Percentiles rank a stretch among this genome's conserved stretches.
Evolutionary conservation across 2,888 invertebrate species (phyloP).

Genomic region (Drosophila affinis): DNA sequence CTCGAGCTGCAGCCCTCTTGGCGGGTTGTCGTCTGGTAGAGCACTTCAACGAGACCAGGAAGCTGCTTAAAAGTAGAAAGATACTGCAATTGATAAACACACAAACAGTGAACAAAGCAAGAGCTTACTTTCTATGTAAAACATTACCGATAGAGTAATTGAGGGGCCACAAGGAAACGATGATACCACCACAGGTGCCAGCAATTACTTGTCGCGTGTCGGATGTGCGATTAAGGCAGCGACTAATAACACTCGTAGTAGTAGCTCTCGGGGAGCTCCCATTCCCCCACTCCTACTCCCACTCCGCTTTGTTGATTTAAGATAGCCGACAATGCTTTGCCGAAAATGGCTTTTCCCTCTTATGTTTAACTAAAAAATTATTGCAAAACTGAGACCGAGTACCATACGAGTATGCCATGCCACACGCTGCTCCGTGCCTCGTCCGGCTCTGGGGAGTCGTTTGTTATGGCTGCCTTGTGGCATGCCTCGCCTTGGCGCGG

Average conservation of each 20-base stretch:
- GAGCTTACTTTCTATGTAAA: too few species aligned
- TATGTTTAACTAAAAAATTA: slow-evolving; percentile 47
- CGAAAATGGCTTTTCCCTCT: slow-evolving; percentile 41
- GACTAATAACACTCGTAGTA: slow-evolving; percentile 37
- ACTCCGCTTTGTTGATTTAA: slow-evolving; percentile 53
- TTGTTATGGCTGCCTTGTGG: slow-evolving; percentile 64
- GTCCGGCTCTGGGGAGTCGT: slow-evolving; percentile 62
- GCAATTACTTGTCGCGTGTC: slow-evolving; percentile 55
- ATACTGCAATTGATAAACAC: background rate
- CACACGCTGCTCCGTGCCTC: slow-evolving; percentile 8
- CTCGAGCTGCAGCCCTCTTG: slow-evolving; percentile 13
- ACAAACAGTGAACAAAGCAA: accelerated
- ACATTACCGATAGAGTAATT: background rate
- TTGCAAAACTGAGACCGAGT: slow-evolving; percentile 33
- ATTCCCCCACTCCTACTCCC: background rate
- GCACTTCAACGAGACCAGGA: background rate
- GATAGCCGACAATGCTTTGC: slow-evolving; percentile 32
- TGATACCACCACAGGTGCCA: slow-evolving; percentile 25
- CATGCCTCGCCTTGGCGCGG: background rate
- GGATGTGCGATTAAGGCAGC: slow-evolving; percentile 49
- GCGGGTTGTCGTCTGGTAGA: background rate
- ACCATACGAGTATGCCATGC: slow-evolving; percentile 47
- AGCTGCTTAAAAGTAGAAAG: background rate
- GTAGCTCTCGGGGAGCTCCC: slow-evolving; percentile 6
- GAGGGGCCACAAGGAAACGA: background rate